phyloP scores from a whole-genome alignment of 2,797 vertebrate species.

The Limnodromus scolopaceus region DNA sequence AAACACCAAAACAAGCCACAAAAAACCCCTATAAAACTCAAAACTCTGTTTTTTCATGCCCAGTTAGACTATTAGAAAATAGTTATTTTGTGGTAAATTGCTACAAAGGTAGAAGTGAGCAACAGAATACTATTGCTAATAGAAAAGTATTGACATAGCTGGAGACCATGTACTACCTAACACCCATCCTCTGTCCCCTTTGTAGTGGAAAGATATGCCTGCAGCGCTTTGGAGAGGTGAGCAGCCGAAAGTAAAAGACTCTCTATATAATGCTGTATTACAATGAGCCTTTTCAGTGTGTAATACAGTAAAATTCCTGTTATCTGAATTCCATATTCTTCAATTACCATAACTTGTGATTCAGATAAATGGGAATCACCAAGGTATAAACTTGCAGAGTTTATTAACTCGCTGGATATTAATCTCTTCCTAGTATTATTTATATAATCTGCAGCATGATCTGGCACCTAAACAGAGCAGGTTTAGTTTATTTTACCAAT shows the following conservation, averaged over 20 bases:
- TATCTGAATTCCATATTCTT: conserved; percentile 26
- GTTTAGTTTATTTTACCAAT: conserved; percentile 17
- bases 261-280: background rate
- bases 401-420: conserved; percentile 16
- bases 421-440: background rate
- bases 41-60: background rate
- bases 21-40: background rate
- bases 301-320: background rate
- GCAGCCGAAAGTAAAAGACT: background rate
- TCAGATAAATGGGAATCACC: conserved; percentile 6
- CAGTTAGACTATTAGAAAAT: background rate
- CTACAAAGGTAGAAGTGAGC: background rate
- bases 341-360: background rate
- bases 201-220: background rate
- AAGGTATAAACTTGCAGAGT: background rate
- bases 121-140: background rate
- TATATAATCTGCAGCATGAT: background rate
- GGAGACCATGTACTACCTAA: background rate
- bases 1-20: background rate
- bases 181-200: background rate
- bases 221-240: background rate
- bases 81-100: background rate
- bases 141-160: background rate
- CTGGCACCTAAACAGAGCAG: background rate
- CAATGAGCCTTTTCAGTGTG: background rate